Conservation (phyloP, 2,113 vertebrate genomes). For the Myxocyprinus asiaticus region DNA sequence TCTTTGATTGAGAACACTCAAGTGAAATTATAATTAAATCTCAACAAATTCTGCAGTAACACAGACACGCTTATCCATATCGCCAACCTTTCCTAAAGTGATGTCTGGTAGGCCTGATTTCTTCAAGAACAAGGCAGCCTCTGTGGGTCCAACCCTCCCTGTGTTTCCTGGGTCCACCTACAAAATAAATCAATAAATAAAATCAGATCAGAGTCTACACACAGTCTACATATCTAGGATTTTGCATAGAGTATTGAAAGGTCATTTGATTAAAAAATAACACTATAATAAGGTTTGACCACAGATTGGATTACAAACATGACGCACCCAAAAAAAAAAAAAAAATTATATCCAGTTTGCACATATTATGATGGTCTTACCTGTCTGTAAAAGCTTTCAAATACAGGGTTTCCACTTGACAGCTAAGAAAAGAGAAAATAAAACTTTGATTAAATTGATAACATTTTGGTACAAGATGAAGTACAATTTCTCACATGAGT, state of each 20-base stretch:
- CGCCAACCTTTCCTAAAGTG: constrained; percentile 88
- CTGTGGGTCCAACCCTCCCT: constrained; percentile 88
- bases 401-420: constrained; percentile 87
- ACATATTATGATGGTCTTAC: constrained; percentile 65
- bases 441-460: not conserved
- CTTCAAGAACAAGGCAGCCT: constrained; percentile 94
- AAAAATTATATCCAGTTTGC: not conserved
- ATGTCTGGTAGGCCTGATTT: constrained; percentile 91
- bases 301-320: too few species aligned
- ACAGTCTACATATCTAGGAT: too few species aligned
- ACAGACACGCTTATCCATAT: not conserved
- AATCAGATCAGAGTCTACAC: too few species aligned
- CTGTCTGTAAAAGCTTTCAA: constrained; percentile 93
- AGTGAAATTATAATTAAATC: not conserved
- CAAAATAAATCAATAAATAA: not conserved
- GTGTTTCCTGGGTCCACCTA: constrained; percentile 93
- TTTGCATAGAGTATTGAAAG: not conserved
- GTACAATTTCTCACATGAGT: too few species aligned
- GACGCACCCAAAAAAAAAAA: too few species aligned
- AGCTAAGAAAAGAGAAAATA: constrained; percentile 71
- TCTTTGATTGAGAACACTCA: not conserved
- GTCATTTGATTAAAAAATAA: too few species aligned
- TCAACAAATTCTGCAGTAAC: too few species aligned
- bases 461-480: too few species aligned
- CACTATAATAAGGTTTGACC: too few species aligned